Evolutionary conservation across 23 tunicate genomes (phyloP).

Genomic region (Oikopleura albicans): DNA sequence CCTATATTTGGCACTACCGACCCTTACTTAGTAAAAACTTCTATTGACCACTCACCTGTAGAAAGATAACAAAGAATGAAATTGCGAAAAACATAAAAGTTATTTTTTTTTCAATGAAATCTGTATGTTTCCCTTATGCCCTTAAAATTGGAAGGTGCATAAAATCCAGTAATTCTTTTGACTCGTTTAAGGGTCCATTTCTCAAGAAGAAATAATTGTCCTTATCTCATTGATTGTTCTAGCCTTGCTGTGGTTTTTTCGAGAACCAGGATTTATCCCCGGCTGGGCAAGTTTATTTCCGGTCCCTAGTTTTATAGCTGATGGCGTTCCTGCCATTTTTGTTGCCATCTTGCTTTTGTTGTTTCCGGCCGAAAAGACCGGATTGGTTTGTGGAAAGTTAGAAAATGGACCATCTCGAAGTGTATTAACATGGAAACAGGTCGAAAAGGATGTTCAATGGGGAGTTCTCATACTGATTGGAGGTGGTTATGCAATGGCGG

Average conservation of each 20-base stretch:
- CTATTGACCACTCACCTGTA: too few species aligned
- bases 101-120: background rate
- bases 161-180: too few species aligned
- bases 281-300: conserved; percentile 35
- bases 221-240: conserved; percentile 20
- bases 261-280: conserved; percentile 57
- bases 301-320: conserved; percentile 1
- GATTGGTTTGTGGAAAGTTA: background rate
- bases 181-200: conserved; percentile 33
- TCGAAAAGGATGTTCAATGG: conserved; percentile 27
- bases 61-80: too few species aligned
- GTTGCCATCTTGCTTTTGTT: background rate
- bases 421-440: conserved; percentile 21
- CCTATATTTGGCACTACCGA: too few species aligned
- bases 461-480: conserved; percentile 24
- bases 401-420: background rate
- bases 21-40: too few species aligned
- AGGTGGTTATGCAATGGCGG: conserved; percentile 35
- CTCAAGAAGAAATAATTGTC: conserved; percentile 38
- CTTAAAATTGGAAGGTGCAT: too few species aligned
- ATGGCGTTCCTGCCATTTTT: background rate
- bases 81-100: background rate
- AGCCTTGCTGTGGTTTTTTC: conserved; percentile 47
- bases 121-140: background rate
- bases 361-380: conserved; percentile 23